Evolutionary conservation across 2,888 invertebrate species (phyloP), one percentile per base, ranked within the genome.

Genomic region (Tridacna gigas): DNA sequence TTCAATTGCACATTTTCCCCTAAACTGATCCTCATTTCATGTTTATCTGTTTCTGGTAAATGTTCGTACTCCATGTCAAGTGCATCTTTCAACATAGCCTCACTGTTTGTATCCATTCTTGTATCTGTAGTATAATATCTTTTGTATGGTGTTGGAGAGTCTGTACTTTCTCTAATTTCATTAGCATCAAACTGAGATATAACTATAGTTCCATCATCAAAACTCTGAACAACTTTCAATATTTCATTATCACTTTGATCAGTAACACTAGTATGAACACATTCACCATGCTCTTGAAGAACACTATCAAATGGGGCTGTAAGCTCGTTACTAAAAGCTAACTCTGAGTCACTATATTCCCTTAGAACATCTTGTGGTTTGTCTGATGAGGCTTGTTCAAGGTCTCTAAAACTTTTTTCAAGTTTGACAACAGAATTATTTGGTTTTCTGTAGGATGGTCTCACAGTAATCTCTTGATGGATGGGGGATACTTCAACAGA

Each of bases 51-150:
- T 0, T 84, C 84, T 45, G 87, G 81, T 1, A 87, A 60, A 26
- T 77, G 76, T 47, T 87, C 84, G 83, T 87, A 85, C 60, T 87
- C 87, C 80, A 87, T 80, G 71, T 87, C 87, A 18, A 87, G 77
- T 45, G 87, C 87, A 85, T 83, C 69, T 77, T 87, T 84, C 37
- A 87, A 75, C 84, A 87, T 83, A n/a, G 77, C 65, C 83, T 87
- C 84, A 82, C 87, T 87, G 56, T 84, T 85, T 18, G 48, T 74
- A 85, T 87, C 87, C 87, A 87, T 87, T 74, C 51, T 84, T 45
- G 26, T 84, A 45, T 75, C 79, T 25, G 47, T 18, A 7, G 22
- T 28, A 20, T 37, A 12, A 13, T 48, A 12, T 25, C 47, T 47
- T 22, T 48, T 20, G 28, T 26, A n/a, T 11, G 15, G 9, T 45